These are phyloP conservation scores for Hylia prasina DNA, from an alignment of 2,113 vertebrate genomes.

Conservation along the genomic window DNA sequence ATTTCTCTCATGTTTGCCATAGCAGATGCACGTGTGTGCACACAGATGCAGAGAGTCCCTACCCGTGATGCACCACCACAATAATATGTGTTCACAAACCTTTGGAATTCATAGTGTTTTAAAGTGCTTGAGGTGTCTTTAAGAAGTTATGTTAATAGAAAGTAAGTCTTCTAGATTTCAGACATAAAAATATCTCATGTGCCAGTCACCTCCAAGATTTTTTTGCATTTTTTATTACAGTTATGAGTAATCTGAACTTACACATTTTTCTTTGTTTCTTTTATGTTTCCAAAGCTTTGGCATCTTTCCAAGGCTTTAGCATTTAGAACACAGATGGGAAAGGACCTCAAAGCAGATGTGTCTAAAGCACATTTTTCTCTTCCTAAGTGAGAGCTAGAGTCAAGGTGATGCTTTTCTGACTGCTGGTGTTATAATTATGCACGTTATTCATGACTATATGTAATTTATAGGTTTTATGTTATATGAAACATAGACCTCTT, in stretches of 20 bases:
- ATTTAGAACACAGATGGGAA: neutral
- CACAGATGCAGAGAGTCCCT: too few species aligned
- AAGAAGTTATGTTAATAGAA: neutral
- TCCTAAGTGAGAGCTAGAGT: neutral
- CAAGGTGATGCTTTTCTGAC: neutral
- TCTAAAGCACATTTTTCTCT: neutral
- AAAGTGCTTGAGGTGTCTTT: neutral
- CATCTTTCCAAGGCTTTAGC: neutral
- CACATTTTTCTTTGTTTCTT: too few species aligned
- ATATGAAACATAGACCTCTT: neutral
- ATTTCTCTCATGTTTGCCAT: neutral
- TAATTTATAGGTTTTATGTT: neutral
- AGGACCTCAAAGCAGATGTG: neutral
- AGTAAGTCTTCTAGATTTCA: neutral
- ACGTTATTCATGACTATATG: neutral
- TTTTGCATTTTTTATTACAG: neutral
- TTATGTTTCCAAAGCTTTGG: neutral
- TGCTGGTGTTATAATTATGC: neutral
- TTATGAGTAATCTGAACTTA: too few species aligned
- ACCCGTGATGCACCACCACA: too few species aligned
- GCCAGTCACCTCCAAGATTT: neutral
- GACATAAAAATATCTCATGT: fast-evolving
- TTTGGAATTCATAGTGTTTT: neutral
- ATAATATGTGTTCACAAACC: neutral
- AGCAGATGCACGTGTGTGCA: neutral